These are phyloP conservation scores for Ophthalmolycus amberensis DNA, from an alignment of 2,113 vertebrate species.

Conservation along the genomic window DNA sequence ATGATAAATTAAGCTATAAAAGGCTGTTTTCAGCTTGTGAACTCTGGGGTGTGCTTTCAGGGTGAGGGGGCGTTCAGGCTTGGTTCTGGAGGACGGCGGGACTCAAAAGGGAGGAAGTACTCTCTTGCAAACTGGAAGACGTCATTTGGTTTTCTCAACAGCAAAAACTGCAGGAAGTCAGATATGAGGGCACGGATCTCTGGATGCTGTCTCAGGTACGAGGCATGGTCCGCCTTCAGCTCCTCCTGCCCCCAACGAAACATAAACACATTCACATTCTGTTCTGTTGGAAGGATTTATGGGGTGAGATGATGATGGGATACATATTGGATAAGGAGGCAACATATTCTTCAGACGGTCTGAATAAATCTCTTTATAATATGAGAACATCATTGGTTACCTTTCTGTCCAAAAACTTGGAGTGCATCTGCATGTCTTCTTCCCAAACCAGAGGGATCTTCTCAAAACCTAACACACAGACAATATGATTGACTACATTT, in stretches of 20 bases:
- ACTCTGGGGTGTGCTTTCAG: neutral
- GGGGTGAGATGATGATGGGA: neutral
- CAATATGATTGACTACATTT: neutral
- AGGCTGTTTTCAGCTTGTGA: neutral
- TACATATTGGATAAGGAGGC: neutral
- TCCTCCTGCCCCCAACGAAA: constrained; percentile 84
- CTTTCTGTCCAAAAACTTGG: constrained; percentile 90
- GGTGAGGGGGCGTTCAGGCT: constrained; percentile 35
- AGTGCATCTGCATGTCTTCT: constrained; percentile 88
- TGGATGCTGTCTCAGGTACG: constrained; percentile 88
- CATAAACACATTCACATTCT: constrained; percentile 16
- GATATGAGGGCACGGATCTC: constrained; percentile 86
- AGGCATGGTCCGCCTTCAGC: constrained; percentile 82
- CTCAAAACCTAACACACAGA: constrained; percentile 78
- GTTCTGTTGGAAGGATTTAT: neutral
- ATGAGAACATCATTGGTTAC: constrained; percentile 72
- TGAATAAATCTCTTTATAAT: neutral
- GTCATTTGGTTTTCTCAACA: constrained; percentile 89
- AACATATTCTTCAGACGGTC: neutral
- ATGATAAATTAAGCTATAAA: neutral
- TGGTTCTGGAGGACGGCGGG: neutral
- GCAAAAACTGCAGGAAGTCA: constrained; percentile 91
- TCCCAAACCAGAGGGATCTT: constrained; percentile 88
- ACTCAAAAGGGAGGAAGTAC: constrained; percentile 85
- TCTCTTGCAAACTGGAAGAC: constrained; percentile 86